Base-by-base conservation (phyloP, 2,888 invertebrate species). In the Embidobia sp. region DNA sequence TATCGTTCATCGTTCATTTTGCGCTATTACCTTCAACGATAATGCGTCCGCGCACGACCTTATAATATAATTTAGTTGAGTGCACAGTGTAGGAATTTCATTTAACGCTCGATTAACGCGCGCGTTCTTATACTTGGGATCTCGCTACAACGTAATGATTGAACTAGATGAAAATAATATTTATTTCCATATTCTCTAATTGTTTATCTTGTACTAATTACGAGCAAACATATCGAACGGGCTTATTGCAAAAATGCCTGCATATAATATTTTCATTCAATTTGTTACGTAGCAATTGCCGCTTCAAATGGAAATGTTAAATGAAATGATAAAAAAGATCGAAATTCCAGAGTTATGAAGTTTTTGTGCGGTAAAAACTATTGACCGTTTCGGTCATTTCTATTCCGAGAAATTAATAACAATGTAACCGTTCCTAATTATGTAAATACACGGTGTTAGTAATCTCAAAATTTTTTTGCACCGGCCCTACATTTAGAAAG, bases 81-180 rank as follows among this genome's bases (percentile, higher is more conserved):
- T 31, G 59, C 31, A 46, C 46, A 13, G 53, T 37, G 53, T 26
- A 53, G 67, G 61, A 74, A 74, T 74, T 74, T 67, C 67, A 74
- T 74, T 74, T 74, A 74, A 74, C 67, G 74, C 66, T 74, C 74
- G 74, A 74, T 74, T 74, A 74, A 67, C 74, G 74, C 74, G 46
- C 61, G 46, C 44, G 53, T 67, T 67, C 61, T 53, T 61, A 31
- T 46, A 40, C 53, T 7, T 10, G 42, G 16, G 10, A n/a, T n/a
- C n/a, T 35, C 49, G 22, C 49, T 55, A 49, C 64, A 55, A 57
- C 57, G 27, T 26, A 46, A 19, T 51, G 73, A 73, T 55, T 40
- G 31, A 18, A 27, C 49, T 49, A 48, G 48, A 55, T 48, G 31
- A 64, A 64, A 63, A 42, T 59, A 42, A 44, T 51, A 27, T 51